These are phyloP conservation scores for Drosophila orosa DNA, from an alignment of 1,140 invertebrate genomes.

Conservation along the genomic window DNA sequence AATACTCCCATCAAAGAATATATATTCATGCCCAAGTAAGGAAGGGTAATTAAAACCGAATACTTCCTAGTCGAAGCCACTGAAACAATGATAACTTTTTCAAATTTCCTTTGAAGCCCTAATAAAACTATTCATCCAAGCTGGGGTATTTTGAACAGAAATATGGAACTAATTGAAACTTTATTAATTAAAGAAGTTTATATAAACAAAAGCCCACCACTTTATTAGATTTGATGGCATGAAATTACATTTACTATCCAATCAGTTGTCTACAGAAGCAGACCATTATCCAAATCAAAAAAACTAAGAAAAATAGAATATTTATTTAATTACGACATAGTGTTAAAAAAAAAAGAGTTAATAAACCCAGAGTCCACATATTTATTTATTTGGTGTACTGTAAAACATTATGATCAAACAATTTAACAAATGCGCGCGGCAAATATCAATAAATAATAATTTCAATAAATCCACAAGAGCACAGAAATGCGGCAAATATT, in stretches of 20 bases:
- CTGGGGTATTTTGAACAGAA: not conserved
- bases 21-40: not conserved
- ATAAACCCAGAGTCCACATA: constrained; percentile 1
- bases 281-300: not conserved
- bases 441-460: constrained; percentile 50
- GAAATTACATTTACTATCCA: not conserved
- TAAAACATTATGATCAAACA: constrained; percentile 20
- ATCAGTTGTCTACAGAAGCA: not conserved
- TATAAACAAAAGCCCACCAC: not conserved
- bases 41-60: not conserved
- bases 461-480: constrained; percentile 45
- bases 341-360: constrained; percentile 11
- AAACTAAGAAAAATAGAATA: not conserved
- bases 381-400: constrained; percentile 2
- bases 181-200: not conserved
- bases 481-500: constrained; percentile 28
- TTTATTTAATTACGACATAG: constrained; percentile 1
- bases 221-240: not conserved
- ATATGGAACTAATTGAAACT: not conserved
- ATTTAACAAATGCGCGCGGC: constrained; percentile 29
- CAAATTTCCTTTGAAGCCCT: not conserved
- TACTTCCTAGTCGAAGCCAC: not conserved
- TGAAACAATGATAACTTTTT: not conserved
- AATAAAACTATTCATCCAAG: not conserved
- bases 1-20: too few species aligned